Evolutionary conservation across 2,888 invertebrate species (phyloP), one percentile per base, ranked within the genome.

Genomic region (Dione juno): DNA sequence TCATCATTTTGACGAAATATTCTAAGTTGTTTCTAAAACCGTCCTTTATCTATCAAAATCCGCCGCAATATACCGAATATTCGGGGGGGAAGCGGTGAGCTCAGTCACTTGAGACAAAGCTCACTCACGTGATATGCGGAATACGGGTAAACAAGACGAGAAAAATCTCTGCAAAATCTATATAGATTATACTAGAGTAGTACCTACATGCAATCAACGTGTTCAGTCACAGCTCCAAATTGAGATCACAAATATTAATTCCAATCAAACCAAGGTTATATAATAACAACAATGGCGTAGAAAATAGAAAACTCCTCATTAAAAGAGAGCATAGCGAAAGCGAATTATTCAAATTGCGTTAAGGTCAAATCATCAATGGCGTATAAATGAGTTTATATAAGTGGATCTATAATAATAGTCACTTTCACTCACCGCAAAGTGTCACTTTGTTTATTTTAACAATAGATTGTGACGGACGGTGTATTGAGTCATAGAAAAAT

Each of bases 361-460:
- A 16, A 67, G 53, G 69, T 74, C 66, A 74, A 67, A 50, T 52
- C 19, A 50, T 59, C 54, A 61, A 70, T 35, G 48, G 69, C 35
- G 65, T 57, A 61, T 70, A 75, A 80, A 84, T 78, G 79, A 78
- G 70, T 79, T 87, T 84, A 83, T 82, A 82, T 83, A 88, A 88
- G 73, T 68, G 72, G 61, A 53, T 53, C 37, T 53, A 50, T 50
- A 50, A 68, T 61, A 61, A 71, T 69, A 35, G 68, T 63, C 71
- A 81, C 88, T 88, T 88, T 88, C 88, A 78, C 87, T 57, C 73
- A 80, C 81, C 84, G 80, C 83, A 82, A 82, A 75, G 71, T 50
- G 50, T 57, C 43, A 66, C 50, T 69, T 73, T 67, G 43, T 76
- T 76, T 75, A 74, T 74, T 74, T 71, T 63, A 73, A 78, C 74